phyloP scores from a whole-genome alignment of 2,888 invertebrate species.

The Melinaea menophilus region DNA sequence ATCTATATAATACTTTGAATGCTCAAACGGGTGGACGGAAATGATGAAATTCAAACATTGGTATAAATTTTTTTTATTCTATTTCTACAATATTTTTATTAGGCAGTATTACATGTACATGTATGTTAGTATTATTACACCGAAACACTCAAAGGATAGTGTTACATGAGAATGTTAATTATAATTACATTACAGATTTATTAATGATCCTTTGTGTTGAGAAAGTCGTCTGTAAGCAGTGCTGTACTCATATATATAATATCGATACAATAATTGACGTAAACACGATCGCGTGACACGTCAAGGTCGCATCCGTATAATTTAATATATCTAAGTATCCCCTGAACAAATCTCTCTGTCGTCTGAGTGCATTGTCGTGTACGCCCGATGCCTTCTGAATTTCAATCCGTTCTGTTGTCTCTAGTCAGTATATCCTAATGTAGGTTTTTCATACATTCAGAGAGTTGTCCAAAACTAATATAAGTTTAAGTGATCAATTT shows the following conservation, averaged over 20 bases:
- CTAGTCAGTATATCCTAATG: not conserved
- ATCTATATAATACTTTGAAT: too few relatives aligned
- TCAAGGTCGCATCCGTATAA: slow-evolving; percentile 14
- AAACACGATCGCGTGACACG: slow-evolving; percentile 1
- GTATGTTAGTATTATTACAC: not conserved
- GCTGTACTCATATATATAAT: not conserved
- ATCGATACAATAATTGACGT: not conserved
- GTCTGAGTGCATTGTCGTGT: slow-evolving; percentile 52
- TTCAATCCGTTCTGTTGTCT: slow-evolving; percentile 24
- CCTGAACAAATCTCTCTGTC: slow-evolving; percentile 15
- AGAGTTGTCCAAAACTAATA: slow-evolving; percentile 6
- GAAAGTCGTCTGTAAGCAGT: not conserved
- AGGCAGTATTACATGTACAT: too few relatives aligned
- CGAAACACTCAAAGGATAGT: not conserved
- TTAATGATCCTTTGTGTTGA: slow-evolving; percentile 24
- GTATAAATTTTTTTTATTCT: too few relatives aligned
- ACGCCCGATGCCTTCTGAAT: slow-evolving; percentile 22
- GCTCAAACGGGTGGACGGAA: too few relatives aligned
- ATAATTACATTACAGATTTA: slow-evolving; percentile 29
- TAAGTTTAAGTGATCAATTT: too few relatives aligned
- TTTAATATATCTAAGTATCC: slow-evolving; percentile 15
- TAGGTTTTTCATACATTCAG: slow-evolving; percentile 6
- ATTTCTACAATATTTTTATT: too few relatives aligned
- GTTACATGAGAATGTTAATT: slow-evolving; percentile 20
- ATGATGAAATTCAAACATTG: too few relatives aligned